Evolutionary conservation across 2,888 invertebrate genomes (phyloP).

Genomic region (Ypsolopha scabrella): DNA sequence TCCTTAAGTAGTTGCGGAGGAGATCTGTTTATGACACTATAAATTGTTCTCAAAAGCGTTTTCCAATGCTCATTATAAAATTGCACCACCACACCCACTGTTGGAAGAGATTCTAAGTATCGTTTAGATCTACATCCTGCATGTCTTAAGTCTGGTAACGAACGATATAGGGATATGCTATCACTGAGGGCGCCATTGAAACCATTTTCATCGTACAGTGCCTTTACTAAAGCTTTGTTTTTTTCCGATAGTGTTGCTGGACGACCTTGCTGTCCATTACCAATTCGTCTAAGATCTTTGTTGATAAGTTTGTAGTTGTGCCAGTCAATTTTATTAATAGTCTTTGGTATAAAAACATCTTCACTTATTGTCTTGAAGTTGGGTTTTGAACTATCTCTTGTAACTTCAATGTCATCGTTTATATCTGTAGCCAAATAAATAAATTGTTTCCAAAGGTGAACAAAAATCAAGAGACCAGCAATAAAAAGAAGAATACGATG

Average conservation of each 20-base stretch:
- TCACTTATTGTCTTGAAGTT: too few relatives aligned
- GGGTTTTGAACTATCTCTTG: too few relatives aligned
- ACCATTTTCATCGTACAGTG: conserved; percentile 87
- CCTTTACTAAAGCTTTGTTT: conserved; percentile 72
- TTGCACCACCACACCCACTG: conserved; percentile 91
- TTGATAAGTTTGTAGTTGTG: too few relatives aligned
- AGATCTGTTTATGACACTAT: conserved; percentile 86
- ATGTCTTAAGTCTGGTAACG: conserved; percentile 81
- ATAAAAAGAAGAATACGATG: too few relatives aligned
- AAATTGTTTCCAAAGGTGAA: too few relatives aligned
- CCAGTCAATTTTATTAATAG: too few relatives aligned
- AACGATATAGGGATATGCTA: conserved; percentile 87
- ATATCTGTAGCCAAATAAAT: too few relatives aligned
- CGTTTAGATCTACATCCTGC: conserved; percentile 70
- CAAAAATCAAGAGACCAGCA: too few relatives aligned
- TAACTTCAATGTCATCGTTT: too few relatives aligned
- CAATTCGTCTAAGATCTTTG: conserved; percentile 19
- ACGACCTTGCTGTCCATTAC: conserved; percentile 80
- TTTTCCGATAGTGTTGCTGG: conserved; percentile 71
- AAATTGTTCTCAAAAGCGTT: conserved; percentile 84
- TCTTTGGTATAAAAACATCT: too few relatives aligned
- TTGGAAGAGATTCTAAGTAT: conserved; percentile 79
- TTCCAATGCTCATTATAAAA: conserved; percentile 95
- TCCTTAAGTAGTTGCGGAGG: conserved; percentile 84
- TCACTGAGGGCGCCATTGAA: conserved; percentile 95